Evolutionary conservation across 2,113 vertebrate species (phyloP), one percentile per base, ranked within the genome.

Genomic region (Cairina moschata): DNA sequence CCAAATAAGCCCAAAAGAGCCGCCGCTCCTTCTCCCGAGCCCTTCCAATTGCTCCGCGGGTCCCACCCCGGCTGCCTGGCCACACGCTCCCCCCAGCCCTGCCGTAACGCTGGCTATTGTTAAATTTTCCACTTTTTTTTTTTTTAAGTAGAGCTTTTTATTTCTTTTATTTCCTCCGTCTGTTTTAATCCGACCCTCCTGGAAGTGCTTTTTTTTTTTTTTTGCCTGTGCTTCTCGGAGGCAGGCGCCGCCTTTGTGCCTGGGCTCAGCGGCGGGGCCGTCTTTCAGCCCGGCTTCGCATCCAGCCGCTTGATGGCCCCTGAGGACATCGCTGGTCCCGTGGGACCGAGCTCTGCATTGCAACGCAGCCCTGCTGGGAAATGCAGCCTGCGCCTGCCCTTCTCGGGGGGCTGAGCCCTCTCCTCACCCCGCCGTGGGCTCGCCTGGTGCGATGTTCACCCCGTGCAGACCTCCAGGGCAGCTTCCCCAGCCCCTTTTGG

Each of bases 161-260:
- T 21, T 65, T 92, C 36, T 69, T 67, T 93, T 95, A 93, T 95
- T 96, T 92, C 85, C 56, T 95, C 79, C 0, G 4, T 66, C 67
- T 92, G 23, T 76, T 88, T 96, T 95, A 89, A 90, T 92, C 46
- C 0, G 9, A 32, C 92, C 92, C 91, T 95, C 76, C 87, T 93
- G 91, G 73, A 94, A 59, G 73, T 79, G 88, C 46, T 81, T 89
- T 44, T 40, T 40, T 40, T 40, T 40, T 40, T 40, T 40, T 40
- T 92, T 81, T 92, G 91, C 77, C 23, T 83, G 72, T 66, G 86
- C 67, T 84, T 94, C 67, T 83, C 62, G 84, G 79, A 72, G 81
- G 59, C 36, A 0, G 90, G 69, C 1, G 0, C 48, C 0, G 66
- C 92, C 87, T 94, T 91, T 86, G 50, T 95, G 83, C 77, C 86